Percentiles rank a stretch among this genome's conserved stretches.
Conservation (phyloP, 2,888 invertebrate species). For the Rotaria socialis region DNA sequence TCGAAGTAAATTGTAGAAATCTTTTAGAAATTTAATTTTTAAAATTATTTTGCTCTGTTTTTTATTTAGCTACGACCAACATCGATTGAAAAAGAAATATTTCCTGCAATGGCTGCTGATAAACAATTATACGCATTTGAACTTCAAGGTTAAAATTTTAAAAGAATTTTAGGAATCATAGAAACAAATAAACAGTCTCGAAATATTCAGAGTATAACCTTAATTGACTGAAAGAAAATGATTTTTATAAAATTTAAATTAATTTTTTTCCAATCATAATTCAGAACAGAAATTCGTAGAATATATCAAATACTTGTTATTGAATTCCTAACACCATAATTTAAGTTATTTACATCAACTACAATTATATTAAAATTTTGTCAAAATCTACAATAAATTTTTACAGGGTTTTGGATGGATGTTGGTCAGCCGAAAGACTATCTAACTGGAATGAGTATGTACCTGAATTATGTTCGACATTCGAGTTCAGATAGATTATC, state of each 20-base stretch:
- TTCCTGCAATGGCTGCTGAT: conserved; percentile 84
- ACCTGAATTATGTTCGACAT: conserved; percentile 72
- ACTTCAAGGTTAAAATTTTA: conserved; percentile 58
- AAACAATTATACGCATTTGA: conserved; percentile 86
- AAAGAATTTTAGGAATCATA: too few species aligned
- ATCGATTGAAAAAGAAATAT: conserved; percentile 97
- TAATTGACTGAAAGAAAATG: too few species aligned
- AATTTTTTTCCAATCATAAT: too few species aligned
- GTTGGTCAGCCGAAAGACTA: conserved; percentile 99
- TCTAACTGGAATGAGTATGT: conserved; percentile 89
- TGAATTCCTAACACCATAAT: too few species aligned
- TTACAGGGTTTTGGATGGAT: conserved; percentile 92
- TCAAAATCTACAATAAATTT: too few species aligned
- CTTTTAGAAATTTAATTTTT: neutral
- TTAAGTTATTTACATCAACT: too few species aligned
- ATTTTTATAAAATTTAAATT: too few species aligned
- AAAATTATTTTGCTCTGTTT: neutral
- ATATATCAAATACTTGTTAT: too few species aligned
- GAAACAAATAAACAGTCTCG: too few species aligned
- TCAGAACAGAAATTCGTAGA: too few species aligned
- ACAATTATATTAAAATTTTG: too few species aligned
- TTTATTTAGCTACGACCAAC: conserved; percentile 72
- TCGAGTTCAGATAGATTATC: conserved; percentile 70
- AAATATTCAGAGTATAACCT: too few species aligned
- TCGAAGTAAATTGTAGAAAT: conserved; percentile 64